These are phyloP conservation scores for Pseudopipra pipra DNA, from an alignment of 2,113 vertebrate species.

Conservation along the genomic window DNA sequence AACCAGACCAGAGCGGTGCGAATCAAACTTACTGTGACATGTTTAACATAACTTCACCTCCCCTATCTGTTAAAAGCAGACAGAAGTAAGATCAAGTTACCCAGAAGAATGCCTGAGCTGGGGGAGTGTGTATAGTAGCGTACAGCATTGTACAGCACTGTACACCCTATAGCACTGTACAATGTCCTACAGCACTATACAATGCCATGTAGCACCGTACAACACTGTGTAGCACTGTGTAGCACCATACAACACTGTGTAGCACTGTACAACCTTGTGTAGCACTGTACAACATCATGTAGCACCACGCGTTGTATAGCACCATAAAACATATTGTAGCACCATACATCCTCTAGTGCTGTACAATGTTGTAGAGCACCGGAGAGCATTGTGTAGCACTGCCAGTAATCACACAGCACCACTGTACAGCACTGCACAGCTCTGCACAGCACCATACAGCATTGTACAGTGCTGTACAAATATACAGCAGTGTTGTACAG, in stretches of 20 bases:
- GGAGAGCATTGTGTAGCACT: not conserved
- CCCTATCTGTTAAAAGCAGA: conserved; percentile 61
- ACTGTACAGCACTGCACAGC: not conserved
- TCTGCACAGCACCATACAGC: not conserved
- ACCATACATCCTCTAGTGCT: no score
- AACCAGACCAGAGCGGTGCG: conserved; percentile 30
- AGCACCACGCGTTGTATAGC: not conserved
- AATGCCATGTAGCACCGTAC: not conserved
- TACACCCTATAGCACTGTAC: not conserved
- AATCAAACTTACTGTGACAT: conserved; percentile 54
- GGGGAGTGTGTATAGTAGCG: not conserved
- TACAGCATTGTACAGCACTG: not conserved
- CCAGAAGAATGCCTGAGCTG: conserved; percentile 50
- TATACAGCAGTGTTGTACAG: not conserved
- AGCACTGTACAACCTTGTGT: no score
- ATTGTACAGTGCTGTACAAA: not conserved
- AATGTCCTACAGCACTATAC: not conserved
- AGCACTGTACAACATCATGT: not conserved
- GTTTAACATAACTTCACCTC: conserved; percentile 64
- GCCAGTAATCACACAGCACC: not conserved
- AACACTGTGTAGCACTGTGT: not conserved
- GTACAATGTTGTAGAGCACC: not conserved
- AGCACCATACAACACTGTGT: not conserved
- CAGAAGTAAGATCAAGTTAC: conserved; percentile 69
- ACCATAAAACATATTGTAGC: not conserved